Percentiles rank a stretch among this genome's conserved stretches.
phyloP scores from a whole-genome alignment of 2,888 invertebrate genomes.

The Meloe dianella region DNA sequence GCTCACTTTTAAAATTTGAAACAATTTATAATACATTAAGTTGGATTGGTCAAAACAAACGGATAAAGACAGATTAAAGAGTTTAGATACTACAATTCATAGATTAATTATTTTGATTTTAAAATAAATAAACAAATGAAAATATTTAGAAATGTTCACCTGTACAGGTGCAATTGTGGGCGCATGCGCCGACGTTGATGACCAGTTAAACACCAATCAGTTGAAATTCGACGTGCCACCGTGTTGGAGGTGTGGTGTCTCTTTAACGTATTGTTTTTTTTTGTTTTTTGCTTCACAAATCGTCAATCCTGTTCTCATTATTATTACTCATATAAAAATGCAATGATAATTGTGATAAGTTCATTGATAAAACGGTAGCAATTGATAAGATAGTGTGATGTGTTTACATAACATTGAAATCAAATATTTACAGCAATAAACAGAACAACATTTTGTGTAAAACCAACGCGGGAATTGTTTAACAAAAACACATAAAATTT shows the following conservation, averaged over 20 bases:
- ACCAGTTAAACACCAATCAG: conserved; percentile 7
- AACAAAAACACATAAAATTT: conserved; percentile 19
- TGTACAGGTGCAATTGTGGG: neutral
- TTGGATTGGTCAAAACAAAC: neutral
- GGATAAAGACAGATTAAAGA: neutral
- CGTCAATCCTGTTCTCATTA: neutral
- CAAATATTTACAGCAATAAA: conserved; percentile 19
- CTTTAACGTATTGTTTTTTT: neutral
- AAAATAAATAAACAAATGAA: neutral
- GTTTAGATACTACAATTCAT: too few species aligned
- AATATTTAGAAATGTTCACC: neutral
- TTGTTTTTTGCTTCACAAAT: neutral
- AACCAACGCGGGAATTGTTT: conserved; percentile 31
- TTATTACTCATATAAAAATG: neutral
- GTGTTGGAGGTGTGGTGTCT: neutral
- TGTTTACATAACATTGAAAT: conserved; percentile 15
- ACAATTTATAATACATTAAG: neutral
- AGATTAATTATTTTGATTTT: neutral
- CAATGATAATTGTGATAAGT: conserved; percentile 22
- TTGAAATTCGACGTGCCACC: neutral
- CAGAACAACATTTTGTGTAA: conserved; percentile 18
- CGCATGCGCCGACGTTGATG: neutral
- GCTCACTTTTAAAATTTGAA: neutral
- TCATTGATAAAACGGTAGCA: conserved; percentile 15
- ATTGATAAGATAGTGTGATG: conserved; percentile 29